phyloP scores from a whole-genome alignment of 1,140 invertebrate genomes.

The Wasmannia auropunctata region DNA sequence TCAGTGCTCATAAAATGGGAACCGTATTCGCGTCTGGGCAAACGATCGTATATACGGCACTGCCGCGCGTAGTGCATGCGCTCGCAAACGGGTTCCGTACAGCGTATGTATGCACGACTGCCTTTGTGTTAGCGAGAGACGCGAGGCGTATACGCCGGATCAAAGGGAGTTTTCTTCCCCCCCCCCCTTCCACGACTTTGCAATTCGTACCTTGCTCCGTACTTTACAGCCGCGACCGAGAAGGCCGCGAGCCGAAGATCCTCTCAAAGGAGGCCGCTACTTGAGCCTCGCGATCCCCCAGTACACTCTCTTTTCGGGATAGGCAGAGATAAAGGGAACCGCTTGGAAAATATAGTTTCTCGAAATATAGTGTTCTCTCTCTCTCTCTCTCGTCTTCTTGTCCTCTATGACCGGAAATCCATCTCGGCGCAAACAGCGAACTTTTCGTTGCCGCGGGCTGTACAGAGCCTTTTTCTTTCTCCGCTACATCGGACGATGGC shows the following conservation, averaged over 20 bases:
- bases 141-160: constrained; percentile 46
- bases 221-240: constrained; percentile 33
- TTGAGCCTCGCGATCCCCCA: constrained; percentile 14
- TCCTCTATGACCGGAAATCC: neutral
- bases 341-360: constrained; percentile 63
- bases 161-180: constrained; percentile 53
- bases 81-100: constrained; percentile 62
- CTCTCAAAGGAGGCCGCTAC: constrained; percentile 57
- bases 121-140: constrained; percentile 51
- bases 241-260: constrained; percentile 23
- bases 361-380: constrained; percentile 15
- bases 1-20: constrained; percentile 12
- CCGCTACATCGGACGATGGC: neutral
- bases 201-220: constrained; percentile 48
- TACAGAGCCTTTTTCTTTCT: neutral
- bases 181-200: constrained; percentile 43
- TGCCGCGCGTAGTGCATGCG: constrained; percentile 28
- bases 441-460: constrained; percentile 15
- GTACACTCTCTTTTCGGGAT: constrained; percentile 9
- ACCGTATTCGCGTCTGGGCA: neutral
- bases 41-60: constrained; percentile 28
- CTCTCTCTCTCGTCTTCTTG: neutral
- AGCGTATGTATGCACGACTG: constrained; percentile 52
- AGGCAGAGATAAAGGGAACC: constrained; percentile 47
- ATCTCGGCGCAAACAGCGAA: neutral